Conservation (phyloP, 2,113 vertebrate species). For the Salminus brasiliensis region DNA sequence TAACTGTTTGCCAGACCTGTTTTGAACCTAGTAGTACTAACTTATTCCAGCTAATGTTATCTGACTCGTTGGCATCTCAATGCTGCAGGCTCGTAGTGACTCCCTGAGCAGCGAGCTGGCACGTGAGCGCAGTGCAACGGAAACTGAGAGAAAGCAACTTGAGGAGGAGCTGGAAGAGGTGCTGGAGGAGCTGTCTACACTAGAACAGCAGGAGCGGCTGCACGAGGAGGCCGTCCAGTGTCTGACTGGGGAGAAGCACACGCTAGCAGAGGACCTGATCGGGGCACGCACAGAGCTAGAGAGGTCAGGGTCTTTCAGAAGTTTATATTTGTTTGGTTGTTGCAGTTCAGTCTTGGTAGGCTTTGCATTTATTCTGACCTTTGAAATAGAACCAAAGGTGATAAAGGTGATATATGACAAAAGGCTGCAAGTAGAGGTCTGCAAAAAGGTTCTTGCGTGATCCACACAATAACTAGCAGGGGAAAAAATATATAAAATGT, state of each 20-base stretch:
- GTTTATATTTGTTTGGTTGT: too few species aligned
- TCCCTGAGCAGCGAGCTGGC: conserved; percentile 74
- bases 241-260: conserved; percentile 73
- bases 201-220: conserved; percentile 80
- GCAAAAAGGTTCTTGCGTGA: not conserved
- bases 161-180: conserved; percentile 82
- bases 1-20: not conserved
- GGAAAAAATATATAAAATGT: too few species aligned
- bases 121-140: conserved; percentile 75
- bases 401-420: too few species aligned
- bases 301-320: conserved; percentile 71
- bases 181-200: conserved; percentile 81
- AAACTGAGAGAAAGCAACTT: conserved; percentile 72
- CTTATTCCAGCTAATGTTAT: not conserved
- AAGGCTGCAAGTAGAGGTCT: too few species aligned
- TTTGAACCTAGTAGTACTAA: not conserved
- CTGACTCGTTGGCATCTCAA: conserved; percentile 17
- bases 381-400: too few species aligned
- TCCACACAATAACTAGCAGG: too few species aligned
- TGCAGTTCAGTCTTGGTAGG: too few species aligned
- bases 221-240: conserved; percentile 68
- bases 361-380: too few species aligned
- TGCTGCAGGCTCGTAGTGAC: conserved; percentile 75
- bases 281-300: conserved; percentile 70
- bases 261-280: conserved; percentile 74